Conservation (phyloP, 1,140 invertebrate species). For the Euura lappo region DNA sequence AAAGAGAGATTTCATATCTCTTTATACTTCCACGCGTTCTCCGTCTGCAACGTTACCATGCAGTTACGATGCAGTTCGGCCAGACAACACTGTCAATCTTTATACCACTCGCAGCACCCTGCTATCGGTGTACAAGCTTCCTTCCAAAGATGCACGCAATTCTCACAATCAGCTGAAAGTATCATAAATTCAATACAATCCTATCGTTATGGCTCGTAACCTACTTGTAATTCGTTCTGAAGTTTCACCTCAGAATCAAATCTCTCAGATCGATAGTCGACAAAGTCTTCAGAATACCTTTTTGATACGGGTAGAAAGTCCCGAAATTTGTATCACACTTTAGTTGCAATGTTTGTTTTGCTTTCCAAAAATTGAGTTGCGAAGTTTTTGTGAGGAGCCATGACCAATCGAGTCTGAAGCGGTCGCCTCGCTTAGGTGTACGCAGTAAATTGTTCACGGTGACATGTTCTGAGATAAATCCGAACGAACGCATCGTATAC, state of each 20-base stretch:
- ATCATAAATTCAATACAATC: too few species aligned
- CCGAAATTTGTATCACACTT: too few species aligned
- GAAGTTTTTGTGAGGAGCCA: too few species aligned
- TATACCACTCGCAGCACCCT: neutral
- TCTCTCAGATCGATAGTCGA: too few species aligned
- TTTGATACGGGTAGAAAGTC: too few species aligned
- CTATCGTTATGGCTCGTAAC: too few species aligned
- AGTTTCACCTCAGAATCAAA: too few species aligned
- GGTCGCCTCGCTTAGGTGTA: neutral
- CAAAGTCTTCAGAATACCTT: too few species aligned
- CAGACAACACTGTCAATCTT: neutral
- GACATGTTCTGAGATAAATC: slow-evolving; percentile 2
- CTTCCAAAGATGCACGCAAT: neutral
- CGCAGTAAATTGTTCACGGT: slow-evolving; percentile 1
- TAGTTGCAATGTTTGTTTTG: too few species aligned
- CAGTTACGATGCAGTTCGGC: neutral
- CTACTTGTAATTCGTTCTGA: too few species aligned
- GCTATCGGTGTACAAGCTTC: neutral
- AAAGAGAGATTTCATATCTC: neutral
- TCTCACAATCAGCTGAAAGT: neutral
- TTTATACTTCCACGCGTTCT: neutral
- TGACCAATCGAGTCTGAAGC: neutral
- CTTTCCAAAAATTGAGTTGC: too few species aligned
- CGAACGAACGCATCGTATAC: neutral
- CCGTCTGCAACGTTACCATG: neutral